Base-by-base conservation (phyloP, 2,888 invertebrate genomes). In the Gasteruption jaculator region DNA sequence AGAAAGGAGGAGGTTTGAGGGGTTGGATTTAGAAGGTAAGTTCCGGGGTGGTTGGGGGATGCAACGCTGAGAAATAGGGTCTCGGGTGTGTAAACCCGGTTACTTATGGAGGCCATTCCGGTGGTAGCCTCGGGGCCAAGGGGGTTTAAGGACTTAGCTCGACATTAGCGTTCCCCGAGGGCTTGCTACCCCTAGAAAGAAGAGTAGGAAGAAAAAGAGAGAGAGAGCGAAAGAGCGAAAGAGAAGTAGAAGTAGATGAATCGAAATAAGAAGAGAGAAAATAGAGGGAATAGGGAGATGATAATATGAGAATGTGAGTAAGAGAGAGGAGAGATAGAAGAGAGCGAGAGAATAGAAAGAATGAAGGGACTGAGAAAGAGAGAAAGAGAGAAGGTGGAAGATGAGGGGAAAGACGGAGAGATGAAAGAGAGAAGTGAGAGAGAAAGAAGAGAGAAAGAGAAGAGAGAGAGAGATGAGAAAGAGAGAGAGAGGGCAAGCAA, bases 31-130 rank as follows among this genome's bases (percentile, higher is more conserved):
- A 43, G 41, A n/a, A n/a, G n/a, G n/a, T n/a, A n/a, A n/a, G n/a
- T n/a, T n/a, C n/a, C n/a, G n/a, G n/a, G n/a, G n/a, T n/a, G n/a
- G 33, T 36, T 38, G 14, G 19, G 35, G 41, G 42, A 35, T 50
- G 52, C 50, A 55, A 51, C 53, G 55, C 62, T 67, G 66, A 67
- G 62, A 68, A 67, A 66, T 66, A 63, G 62, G 63, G 63, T 64
- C 65, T 65, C 60, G 59, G 66, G 64, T 63, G 65, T 65, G 67
- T 67, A 68, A 68, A 65, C 65, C 68, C 61, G 60, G 66, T 68
- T 68, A 68, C 68, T 68, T 67, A 66, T 68, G 65, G 67, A 66
- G 67, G 66, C 65, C 66, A 67, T 68, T 68, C 61, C 60, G 58
- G 63, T 61, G 57, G 60, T 58, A 61, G 65, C 60, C 61, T 58